Evolutionary conservation across 2,888 invertebrate genomes (phyloP).

Genomic region (Lapara coniferarum): DNA sequence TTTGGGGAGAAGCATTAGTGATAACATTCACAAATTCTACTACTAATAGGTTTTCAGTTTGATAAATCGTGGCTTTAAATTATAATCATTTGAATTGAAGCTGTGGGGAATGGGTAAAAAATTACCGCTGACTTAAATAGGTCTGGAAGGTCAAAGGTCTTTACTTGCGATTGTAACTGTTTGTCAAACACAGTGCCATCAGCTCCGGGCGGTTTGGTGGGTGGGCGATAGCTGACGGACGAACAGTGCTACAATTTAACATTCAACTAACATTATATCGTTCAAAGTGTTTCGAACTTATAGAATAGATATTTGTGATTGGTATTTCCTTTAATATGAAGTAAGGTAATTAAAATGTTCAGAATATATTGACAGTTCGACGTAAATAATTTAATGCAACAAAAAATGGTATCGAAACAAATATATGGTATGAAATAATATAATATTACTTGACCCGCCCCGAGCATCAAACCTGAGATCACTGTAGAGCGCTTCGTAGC

Average conservation of each 20-base stretch:
- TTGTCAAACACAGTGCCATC: slow-evolving; percentile 53
- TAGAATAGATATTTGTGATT: too few relatives aligned
- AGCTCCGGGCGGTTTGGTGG: slow-evolving; percentile 45
- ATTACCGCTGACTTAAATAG: slow-evolving; percentile 30
- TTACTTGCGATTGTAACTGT: slow-evolving; percentile 40
- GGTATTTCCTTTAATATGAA: too few relatives aligned
- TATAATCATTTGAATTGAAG: slow-evolving; percentile 39
- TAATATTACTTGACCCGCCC: too few relatives aligned
- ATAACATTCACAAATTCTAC: slow-evolving; percentile 25
- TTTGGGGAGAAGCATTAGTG: slow-evolving; percentile 25
- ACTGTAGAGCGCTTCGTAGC: too few relatives aligned
- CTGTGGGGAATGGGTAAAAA: slow-evolving; percentile 33
- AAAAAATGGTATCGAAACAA: too few relatives aligned
- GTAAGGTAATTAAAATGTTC: too few relatives aligned
- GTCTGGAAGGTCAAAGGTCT: slow-evolving; percentile 35
- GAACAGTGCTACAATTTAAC: slow-evolving; percentile 12
- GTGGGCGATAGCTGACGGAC: slow-evolving; percentile 30
- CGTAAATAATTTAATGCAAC: too few relatives aligned
- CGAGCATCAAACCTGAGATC: too few relatives aligned
- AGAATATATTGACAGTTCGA: too few relatives aligned
- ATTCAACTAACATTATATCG: background rate
- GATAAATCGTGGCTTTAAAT: slow-evolving; percentile 37
- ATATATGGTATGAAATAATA: too few relatives aligned
- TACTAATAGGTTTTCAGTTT: slow-evolving; percentile 30
- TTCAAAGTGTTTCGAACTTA: too few relatives aligned